These are phyloP conservation scores for Prorops nasuta DNA, from an alignment of 1,140 invertebrate genomes.

Conservation along the genomic window DNA sequence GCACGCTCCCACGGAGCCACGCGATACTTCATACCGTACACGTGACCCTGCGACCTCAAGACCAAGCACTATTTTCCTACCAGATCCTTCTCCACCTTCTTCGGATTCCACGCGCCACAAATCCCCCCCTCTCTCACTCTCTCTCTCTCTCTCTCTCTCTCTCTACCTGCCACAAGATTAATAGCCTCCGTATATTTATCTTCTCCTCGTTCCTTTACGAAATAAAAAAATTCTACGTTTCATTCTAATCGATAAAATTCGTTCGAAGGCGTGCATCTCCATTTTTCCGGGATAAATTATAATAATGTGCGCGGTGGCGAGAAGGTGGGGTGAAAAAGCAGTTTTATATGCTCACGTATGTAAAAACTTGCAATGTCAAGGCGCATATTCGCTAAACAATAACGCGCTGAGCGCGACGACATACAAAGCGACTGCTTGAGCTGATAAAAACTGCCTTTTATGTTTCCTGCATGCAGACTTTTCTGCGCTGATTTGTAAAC, in stretches of 20 bases:
- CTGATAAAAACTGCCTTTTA: slow-evolving; percentile 38
- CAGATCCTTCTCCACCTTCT: slow-evolving; percentile 20
- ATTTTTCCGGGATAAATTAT: too few species aligned
- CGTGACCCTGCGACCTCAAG: slow-evolving; percentile 44
- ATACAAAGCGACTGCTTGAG: slow-evolving; percentile 16
- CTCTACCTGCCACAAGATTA: too few species aligned
- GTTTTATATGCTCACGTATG: too few species aligned
- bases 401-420: slow-evolving; percentile 25
- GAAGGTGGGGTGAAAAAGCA: too few species aligned
- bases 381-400: slow-evolving; percentile 37
- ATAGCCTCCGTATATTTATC: too few species aligned
- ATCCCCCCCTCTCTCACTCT: not conserved
- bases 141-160: not conserved
- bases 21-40: slow-evolving; percentile 44
- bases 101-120: not conserved
- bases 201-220: too few species aligned
- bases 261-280: too few species aligned
- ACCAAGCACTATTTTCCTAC: slow-evolving; percentile 46
- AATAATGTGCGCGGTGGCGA: too few species aligned
- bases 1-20: slow-evolving; percentile 46
- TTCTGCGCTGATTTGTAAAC: too few species aligned
- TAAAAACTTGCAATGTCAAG: too few species aligned
- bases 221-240: too few species aligned
- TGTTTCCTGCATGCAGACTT: slow-evolving; percentile 30
- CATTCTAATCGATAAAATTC: too few species aligned